Evolutionary conservation across 2,888 invertebrate genomes (phyloP).

Genomic region (Protodeltote pygarga): DNA sequence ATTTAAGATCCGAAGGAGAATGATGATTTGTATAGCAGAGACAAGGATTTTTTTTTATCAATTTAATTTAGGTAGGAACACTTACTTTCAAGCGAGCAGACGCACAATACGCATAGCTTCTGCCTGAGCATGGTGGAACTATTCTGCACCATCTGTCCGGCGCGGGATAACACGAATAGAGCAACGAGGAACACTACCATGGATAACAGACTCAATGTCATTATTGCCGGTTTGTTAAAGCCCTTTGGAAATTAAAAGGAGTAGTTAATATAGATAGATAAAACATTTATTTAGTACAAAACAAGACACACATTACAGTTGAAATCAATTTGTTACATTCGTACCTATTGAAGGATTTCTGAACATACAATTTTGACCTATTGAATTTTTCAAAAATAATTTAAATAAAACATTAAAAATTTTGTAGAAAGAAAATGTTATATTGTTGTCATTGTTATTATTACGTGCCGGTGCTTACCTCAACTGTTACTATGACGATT

Average conservation of each 20-base stretch:
- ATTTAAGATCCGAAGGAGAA: too few relatives aligned
- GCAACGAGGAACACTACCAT: constrained; percentile 42
- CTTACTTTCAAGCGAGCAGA: constrained; percentile 49
- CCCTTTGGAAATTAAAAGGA: constrained; percentile 37
- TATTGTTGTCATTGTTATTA: too few relatives aligned
- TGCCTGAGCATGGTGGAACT: constrained; percentile 43
- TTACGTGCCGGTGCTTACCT: too few relatives aligned
- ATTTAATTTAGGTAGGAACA: too few relatives aligned
- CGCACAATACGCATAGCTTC: constrained; percentile 50
- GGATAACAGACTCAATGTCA: constrained; percentile 14
- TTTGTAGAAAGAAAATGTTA: too few relatives aligned
- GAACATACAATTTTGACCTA: neutral
- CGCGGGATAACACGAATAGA: constrained; percentile 46
- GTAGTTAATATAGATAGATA: neutral
- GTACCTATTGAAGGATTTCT: neutral
- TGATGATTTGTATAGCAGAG: too few relatives aligned
- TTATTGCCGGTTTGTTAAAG: neutral
- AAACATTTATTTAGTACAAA: too few relatives aligned
- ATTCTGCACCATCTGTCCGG: constrained; percentile 54
- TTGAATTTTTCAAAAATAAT: too few relatives aligned
- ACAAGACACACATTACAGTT: too few relatives aligned
- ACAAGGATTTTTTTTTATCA: too few relatives aligned
- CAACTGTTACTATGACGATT: constrained; percentile 26
- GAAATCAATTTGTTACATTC: too few relatives aligned
- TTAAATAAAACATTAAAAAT: too few relatives aligned